Evolutionary conservation across 2,797 vertebrate genomes (phyloP).

Genomic region (Okamejei kenojei): DNA sequence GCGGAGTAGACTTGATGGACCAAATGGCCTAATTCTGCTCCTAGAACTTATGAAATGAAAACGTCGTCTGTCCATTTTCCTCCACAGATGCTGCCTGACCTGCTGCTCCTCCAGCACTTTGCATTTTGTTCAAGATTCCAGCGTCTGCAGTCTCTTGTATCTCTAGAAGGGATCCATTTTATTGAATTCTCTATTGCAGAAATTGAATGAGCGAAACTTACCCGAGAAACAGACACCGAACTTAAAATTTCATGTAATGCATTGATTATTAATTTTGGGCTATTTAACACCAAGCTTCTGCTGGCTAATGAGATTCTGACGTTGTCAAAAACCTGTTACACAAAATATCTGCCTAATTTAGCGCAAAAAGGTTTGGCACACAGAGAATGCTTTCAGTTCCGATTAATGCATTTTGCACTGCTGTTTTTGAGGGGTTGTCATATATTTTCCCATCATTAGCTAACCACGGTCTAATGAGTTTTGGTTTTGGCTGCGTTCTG

Average conservation of each 20-base stretch:
- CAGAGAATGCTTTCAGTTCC: not conserved
- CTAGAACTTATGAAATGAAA: too few relatives aligned
- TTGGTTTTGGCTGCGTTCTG: constrained; percentile 26
- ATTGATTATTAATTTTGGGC: not conserved
- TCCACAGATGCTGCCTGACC: too few relatives aligned
- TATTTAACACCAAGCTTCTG: constrained; percentile 14
- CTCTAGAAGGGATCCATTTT: not conserved
- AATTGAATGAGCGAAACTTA: not conserved
- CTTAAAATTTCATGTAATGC: not conserved
- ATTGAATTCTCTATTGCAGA: not conserved
- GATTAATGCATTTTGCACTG: not conserved
- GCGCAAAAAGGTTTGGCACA: not conserved
- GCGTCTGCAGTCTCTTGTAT: too few relatives aligned
- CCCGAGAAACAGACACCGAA: not conserved
- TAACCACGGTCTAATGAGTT: not conserved
- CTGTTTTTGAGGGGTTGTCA: not conserved
- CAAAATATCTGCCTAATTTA: not conserved
- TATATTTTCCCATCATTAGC: constrained; percentile 11
- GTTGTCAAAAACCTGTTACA: not conserved
- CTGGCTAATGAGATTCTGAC: constrained; percentile 6
- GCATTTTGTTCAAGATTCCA: too few relatives aligned
- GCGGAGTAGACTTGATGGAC: too few relatives aligned
- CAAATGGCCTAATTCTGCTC: too few relatives aligned
- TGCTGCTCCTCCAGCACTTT: too few relatives aligned
- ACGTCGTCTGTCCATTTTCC: too few relatives aligned